Evolutionary conservation across 1,140 invertebrate genomes (phyloP), one percentile per base, ranked within the genome.

Genomic region (Aphaenogaster ashmeadi): DNA sequence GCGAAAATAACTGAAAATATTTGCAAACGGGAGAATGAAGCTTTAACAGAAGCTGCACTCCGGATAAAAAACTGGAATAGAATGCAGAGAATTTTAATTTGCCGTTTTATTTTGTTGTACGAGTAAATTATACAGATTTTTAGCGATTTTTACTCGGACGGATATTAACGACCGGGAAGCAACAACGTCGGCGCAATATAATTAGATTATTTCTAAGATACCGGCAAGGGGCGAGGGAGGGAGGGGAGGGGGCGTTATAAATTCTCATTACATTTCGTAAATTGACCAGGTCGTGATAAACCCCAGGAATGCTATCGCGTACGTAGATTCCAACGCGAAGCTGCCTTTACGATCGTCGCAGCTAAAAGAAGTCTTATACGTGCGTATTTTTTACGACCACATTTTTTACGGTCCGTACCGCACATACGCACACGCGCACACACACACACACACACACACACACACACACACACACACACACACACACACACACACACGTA

Each of bases 341-440:
- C 41, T 87, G 69, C 56, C 88, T 90, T 90, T 90, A 90, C 58
- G 84, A 87, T 90, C 77, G 44, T 50, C 60, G 62, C 18, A 15
- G 67, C 54, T 60, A 84, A 75, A 33, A 62, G 58, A 78, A 87
- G 38, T 50, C 62, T 90, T 84, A 75, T 83, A 83, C 18, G 52
- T 47, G 67, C 67, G 80, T 71, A 74, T 67, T 87, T 90, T 90
- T 90, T 90, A 90, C 54, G 86, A 85, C 11, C 78, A 81, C 3
- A 50, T 71, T 66, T 78, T 89, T 90, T 89, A 90, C 62, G 44
- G 58, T 69, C 74, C 52, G 56, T 44, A 18, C 64, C 47, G 9
- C 13, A 56, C 36, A 58, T 52, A 36, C 78, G 38, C 21, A 41
- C 56, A 27, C 9, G 21, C 41, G 15, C 50, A 15, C 54, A 27